A percentile compares a stretch with the other conserved stretches of the same genome.
phyloP scores from a whole-genome alignment of 2,888 invertebrate genomes.

The Hecatera dysodea region DNA sequence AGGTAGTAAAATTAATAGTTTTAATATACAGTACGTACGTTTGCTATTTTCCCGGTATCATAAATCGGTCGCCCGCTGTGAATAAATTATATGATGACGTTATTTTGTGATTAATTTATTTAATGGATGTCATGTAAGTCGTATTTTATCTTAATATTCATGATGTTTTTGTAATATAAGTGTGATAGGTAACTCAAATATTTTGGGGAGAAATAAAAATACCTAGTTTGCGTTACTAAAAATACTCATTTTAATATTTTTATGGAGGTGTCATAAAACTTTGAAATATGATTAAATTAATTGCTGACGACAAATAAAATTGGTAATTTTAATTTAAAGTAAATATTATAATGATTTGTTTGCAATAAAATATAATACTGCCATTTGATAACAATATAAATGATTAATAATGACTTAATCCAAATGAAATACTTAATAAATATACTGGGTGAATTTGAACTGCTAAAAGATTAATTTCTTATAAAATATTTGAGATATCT shows the following conservation, averaged over 20 bases:
- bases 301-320: neutral
- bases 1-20: conserved; percentile 66
- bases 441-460: neutral
- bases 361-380: conserved; percentile 22
- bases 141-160: conserved; percentile 64
- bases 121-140: conserved; percentile 56
- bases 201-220: conserved; percentile 19
- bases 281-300: neutral
- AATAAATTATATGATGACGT: conserved; percentile 45
- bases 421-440: neutral
- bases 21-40: conserved; percentile 49
- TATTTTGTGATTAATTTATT: conserved; percentile 64
- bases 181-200: conserved; percentile 62
- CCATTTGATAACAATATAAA: neutral
- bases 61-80: conserved; percentile 45
- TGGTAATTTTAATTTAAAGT: neutral
- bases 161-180: conserved; percentile 62
- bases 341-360: neutral
- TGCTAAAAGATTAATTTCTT: neutral
- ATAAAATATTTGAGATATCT: conserved; percentile 64
- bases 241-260: neutral
- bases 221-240: neutral
- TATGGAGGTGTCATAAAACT: neutral
- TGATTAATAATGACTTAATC: neutral
- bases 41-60: conserved; percentile 48